phyloP scores from a whole-genome alignment of 1,140 invertebrate species.

The Hermetia illucens region DNA sequence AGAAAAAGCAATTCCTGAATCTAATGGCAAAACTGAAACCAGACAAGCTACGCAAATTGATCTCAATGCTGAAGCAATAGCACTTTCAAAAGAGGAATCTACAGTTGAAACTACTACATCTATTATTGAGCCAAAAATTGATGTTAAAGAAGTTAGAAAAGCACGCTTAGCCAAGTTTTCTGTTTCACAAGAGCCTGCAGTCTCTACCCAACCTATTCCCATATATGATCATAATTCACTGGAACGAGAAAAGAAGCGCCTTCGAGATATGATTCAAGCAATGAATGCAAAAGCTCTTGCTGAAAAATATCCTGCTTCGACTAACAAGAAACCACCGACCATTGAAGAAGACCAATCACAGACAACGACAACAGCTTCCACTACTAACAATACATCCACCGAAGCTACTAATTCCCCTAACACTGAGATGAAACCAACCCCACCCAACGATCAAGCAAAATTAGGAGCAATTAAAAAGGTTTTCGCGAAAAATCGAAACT shows the following conservation, averaged over 20 bases:
- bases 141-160: constrained; percentile 24
- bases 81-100: background rate
- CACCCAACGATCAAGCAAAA: background rate
- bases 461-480: constrained; percentile 4
- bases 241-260: constrained; percentile 11
- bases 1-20: background rate
- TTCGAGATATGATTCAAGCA: constrained; percentile 4
- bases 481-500: constrained; percentile 1
- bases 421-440: background rate
- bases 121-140: background rate
- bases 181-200: constrained; percentile 1
- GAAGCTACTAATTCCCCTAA: background rate
- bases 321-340: background rate
- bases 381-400: background rate
- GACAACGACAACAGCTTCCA: background rate
- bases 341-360: constrained; percentile 1
- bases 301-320: constrained; percentile 5
- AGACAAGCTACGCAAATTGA: background rate
- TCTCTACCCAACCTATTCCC: constrained; percentile 7
- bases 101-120: background rate
- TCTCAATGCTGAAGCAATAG: background rate
- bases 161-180: constrained; percentile 25
- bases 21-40: no score
- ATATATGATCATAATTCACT: background rate
- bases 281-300: constrained; percentile 6